phyloP scores from a whole-genome alignment of 37 sponge, comb jelly and placozoan species.

The Ephydatia muelleri region DNA sequence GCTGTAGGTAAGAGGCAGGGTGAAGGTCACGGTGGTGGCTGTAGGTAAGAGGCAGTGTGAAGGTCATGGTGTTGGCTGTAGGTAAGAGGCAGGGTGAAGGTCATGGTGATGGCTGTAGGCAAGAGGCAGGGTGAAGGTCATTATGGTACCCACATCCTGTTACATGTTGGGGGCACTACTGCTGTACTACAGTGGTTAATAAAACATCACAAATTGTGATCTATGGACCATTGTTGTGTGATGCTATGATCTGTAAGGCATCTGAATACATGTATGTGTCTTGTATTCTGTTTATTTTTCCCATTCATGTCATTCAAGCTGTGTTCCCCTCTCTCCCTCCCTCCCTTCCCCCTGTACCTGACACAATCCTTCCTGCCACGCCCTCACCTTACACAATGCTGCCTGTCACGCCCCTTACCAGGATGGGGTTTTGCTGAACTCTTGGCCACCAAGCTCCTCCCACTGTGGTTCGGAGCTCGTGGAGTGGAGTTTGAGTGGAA shows the following conservation, averaged over 20 bases:
- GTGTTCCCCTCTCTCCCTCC: no score
- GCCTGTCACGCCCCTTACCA: slow-evolving; percentile 4
- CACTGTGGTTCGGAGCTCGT: slow-evolving; percentile 93
- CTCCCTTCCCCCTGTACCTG: background rate
- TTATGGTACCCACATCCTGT: slow-evolving; percentile 4
- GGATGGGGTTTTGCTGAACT: slow-evolving; percentile 89
- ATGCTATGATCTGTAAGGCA: no score
- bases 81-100: no score
- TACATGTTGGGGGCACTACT: no score
- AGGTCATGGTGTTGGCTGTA: no score
- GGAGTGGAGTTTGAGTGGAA: slow-evolving; percentile 92
- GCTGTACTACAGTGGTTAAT: no score
- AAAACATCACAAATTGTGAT: no score
- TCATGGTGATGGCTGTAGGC: slow-evolving; percentile 10
- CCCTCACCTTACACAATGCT: background rate
- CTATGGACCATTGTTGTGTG: no score
- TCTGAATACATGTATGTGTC: no score
- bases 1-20: slow-evolving; percentile 85
- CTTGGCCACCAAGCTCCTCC: slow-evolving; percentile 73
- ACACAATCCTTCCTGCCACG: background rate
- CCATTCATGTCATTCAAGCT: no score
- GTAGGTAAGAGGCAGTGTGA: slow-evolving; percentile 75
- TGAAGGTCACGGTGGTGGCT: slow-evolving; percentile 60
- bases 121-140: slow-evolving; percentile 60
- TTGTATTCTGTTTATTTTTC: no score